A percentile compares a stretch with the other conserved stretches of the same genome.
These are phyloP conservation scores for Echiichthys vipera DNA, from an alignment of 2,797 vertebrate genomes.

Conservation along the genomic window DNA sequence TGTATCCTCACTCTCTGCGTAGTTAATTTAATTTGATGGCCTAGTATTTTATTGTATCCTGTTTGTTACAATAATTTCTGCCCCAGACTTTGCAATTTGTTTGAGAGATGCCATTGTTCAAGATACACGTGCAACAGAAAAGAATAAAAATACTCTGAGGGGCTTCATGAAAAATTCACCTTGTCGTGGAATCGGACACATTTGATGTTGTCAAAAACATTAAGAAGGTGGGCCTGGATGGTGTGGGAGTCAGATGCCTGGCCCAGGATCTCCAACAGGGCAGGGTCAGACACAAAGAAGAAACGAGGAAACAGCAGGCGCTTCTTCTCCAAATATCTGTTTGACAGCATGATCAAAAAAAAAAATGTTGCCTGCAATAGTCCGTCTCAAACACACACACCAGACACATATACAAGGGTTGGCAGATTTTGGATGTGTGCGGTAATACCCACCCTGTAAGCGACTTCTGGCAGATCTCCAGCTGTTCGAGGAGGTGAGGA, in stretches of 20 bases:
- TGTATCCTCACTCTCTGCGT: too few species aligned
- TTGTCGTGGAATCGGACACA: conserved; percentile 91
- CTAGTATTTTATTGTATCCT: background rate
- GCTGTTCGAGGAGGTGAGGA: conserved; percentile 94
- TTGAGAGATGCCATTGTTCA: background rate
- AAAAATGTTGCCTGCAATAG: background rate
- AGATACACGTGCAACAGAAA: too few species aligned
- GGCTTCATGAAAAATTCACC: conserved; percentile 73
- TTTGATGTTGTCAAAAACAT: conserved; percentile 97
- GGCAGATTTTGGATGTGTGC: too few species aligned
- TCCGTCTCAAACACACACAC: background rate
- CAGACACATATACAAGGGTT: background rate
- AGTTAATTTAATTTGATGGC: background rate
- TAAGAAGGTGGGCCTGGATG: conserved; percentile 95
- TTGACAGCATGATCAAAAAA: conserved; percentile 10
- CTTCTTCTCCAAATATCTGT: conserved; percentile 96
- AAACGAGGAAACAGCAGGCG: conserved; percentile 95
- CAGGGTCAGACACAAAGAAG: conserved; percentile 97
- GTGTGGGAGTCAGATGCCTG: conserved; percentile 96
- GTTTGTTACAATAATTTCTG: background rate
- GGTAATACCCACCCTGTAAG: conserved; percentile 94
- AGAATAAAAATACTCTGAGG: background rate
- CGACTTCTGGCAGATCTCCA: conserved; percentile 98
- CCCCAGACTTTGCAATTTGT: background rate
- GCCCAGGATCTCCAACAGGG: conserved; percentile 95